A percentile compares a stretch with the other conserved stretches of the same genome.
These are phyloP conservation scores for Eulacestoma nigropectus DNA, from an alignment of 2,113 vertebrate species.

Conservation along the genomic window DNA sequence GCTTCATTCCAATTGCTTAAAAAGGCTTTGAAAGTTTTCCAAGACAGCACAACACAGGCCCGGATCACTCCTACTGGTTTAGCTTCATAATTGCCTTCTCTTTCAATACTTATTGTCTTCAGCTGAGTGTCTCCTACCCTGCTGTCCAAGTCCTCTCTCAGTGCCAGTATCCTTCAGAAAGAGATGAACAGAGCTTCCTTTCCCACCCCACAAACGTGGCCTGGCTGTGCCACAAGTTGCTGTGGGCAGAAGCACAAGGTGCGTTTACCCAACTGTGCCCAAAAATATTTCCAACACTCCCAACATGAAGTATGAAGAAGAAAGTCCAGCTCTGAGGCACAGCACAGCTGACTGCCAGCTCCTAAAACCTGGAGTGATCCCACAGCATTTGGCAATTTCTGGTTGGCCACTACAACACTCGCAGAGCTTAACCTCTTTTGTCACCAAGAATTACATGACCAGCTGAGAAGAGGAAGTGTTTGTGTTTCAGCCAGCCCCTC, in stretches of 20 bases:
- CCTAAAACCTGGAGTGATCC: background rate
- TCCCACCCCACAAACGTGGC: rapidly evolving
- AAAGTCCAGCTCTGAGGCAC: background rate
- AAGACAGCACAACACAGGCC: background rate
- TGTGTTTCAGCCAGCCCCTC: background rate
- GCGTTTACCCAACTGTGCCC: background rate
- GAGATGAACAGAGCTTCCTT: background rate
- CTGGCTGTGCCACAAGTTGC: background rate
- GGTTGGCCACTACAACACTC: background rate
- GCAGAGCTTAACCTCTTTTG: background rate
- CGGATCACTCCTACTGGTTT: background rate
- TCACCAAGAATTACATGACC: background rate
- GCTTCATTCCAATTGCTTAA: constrained; percentile 21
- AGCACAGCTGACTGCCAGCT: background rate
- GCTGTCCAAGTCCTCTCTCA: background rate
- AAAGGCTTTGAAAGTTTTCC: constrained; percentile 55
- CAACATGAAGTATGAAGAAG: background rate
- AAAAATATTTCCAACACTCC: background rate
- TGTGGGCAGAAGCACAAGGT: background rate
- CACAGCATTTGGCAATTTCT: background rate
- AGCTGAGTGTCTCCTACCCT: background rate
- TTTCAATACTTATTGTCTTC: constrained; percentile 13
- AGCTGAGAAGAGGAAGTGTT: background rate
- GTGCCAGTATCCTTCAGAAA: background rate
- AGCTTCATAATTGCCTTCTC: constrained; percentile 6